Base-by-base conservation (phyloP, 2,113 vertebrate species). In the Neodontobutis hainanensis region DNA sequence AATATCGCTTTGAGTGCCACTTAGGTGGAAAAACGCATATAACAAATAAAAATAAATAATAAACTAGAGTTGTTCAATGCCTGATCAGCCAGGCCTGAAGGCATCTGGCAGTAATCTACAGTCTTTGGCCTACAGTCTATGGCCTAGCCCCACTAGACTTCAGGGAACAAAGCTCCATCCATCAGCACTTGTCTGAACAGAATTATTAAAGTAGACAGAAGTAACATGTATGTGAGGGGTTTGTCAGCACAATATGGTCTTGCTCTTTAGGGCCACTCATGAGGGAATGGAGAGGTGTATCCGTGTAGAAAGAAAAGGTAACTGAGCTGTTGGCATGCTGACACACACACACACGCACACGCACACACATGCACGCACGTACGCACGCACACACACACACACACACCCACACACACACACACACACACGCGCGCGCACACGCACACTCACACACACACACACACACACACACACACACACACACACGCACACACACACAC, bases 281-380 rank as follows among this genome's bases (percentile, higher is more conserved):
- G 74, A n/a, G 82, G 70, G 69, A 74, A 61, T 70, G 71, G 49
- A 58, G 38, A 68, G 71, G 46, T 68, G 72, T 77, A 71, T 71
- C 63, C 58, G 57, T 45, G 49, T 52, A 74, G 56, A 55, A 34
- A 61, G 43, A 44, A 70, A 56, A 81, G 70, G 73, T 78, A 80
- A 85, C 42, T 61, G 32, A 2, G 61, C 51, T 49, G 55, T 78
- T 68, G n/a, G n/a, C n/a, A n/a, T n/a, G n/a, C n/a, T n/a, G n/a
- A 56, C 38, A 51, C 55, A 50, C 65, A 61, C 15, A 47, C 56
- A 66, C 65, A 19, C 27, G 43, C 16, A 61, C 11, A 51, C 19
- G n/a, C n/a, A n/a, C n/a, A n/a, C n/a, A n/a, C n/a, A n/a, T n/a
- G n/a, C n/a, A n/a, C n/a, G n/a, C n/a, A n/a, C n/a, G n/a, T n/a